Base-by-base conservation (phyloP, 2,888 invertebrate species). In the Hypolimnas misippus region DNA sequence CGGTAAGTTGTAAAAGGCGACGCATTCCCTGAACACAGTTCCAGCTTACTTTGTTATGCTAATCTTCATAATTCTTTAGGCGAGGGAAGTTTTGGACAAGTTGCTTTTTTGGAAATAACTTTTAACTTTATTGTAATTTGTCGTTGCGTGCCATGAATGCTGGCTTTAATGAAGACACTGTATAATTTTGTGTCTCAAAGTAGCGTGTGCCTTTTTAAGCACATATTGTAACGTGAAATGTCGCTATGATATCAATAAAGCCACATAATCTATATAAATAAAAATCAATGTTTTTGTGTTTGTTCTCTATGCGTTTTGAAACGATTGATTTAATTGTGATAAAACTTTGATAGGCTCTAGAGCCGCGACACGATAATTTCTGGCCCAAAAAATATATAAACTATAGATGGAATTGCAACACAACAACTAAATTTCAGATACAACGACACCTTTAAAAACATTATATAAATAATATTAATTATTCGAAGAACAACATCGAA, bases 11-110 rank as follows among this genome's bases (percentile, higher is more conserved):
- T 76, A 76, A 81, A 84, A 84, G 77, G 78, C 81, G 77, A 83
- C 84, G 85, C 86, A 87, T 84, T 84, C 81, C 80, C 77, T 79
- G 83, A 86, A 85, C 79, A 85, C 87, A 84, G 89, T 82, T 84
- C 78, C 83, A 81, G 84, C 77, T 87, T 84, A 89, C 89, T 89
- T 91, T 90, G 91, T 91, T 90, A 91, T 91, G 91, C 87, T 89
- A 91, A 90, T 91, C 87, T 87, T 87, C 84, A 89, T 89, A 90
- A 90, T 91, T 89, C 89, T 89, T 87, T 79, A 80, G 84, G 86
- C 86, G 88, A 81, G 77, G 78, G 75, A 88, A 89, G 82, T 89
- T 89, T 81, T 73, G 73, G 75, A 66, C 75, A 81, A 87, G 82
- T 87, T 80, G 81, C 85, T 88, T 89, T 89, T 89, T 88, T 89